Conservation (phyloP, 2,113 vertebrate genomes). For the Atherinomorus stipes region DNA sequence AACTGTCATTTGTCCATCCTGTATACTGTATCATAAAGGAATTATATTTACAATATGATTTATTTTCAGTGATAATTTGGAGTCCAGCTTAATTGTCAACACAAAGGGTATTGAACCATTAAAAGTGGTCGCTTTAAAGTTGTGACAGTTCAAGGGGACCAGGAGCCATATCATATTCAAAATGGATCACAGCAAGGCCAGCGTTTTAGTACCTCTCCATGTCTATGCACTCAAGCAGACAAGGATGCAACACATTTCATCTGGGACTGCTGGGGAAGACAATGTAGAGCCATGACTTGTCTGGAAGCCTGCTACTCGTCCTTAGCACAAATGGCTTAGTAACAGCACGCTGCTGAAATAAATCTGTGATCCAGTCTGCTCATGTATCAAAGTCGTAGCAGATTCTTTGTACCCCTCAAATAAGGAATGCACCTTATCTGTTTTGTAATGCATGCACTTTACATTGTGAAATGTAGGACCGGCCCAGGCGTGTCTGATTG, state of each 20-base stretch:
- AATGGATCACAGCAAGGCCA: constrained; percentile 80
- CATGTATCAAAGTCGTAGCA: constrained; percentile 52
- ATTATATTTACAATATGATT: constrained; percentile 2
- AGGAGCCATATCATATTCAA: constrained; percentile 81
- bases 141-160: constrained; percentile 84
- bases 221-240: constrained; percentile 71
- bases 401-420: constrained; percentile 29
- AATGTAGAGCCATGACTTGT: constrained; percentile 82
- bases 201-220: constrained; percentile 77
- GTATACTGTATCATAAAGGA: too few species aligned
- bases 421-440: constrained; percentile 69
- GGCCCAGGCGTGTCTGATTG: constrained; percentile 91
- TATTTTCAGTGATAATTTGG: constrained; percentile 9
- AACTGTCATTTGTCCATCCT: not conserved
- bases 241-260: constrained; percentile 81
- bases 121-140: constrained; percentile 81
- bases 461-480: constrained; percentile 89
- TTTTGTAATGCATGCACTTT: constrained; percentile 83
- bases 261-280: constrained; percentile 76
- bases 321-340: constrained; percentile 59
- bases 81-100: constrained; percentile 51
- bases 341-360: constrained; percentile 67
- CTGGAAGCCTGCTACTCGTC: constrained; percentile 75
- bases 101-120: constrained; percentile 75
- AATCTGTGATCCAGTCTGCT: constrained; percentile 62